Evolutionary conservation across 2,888 invertebrate species (phyloP).

Genomic region (Argynnis bischoffii): DNA sequence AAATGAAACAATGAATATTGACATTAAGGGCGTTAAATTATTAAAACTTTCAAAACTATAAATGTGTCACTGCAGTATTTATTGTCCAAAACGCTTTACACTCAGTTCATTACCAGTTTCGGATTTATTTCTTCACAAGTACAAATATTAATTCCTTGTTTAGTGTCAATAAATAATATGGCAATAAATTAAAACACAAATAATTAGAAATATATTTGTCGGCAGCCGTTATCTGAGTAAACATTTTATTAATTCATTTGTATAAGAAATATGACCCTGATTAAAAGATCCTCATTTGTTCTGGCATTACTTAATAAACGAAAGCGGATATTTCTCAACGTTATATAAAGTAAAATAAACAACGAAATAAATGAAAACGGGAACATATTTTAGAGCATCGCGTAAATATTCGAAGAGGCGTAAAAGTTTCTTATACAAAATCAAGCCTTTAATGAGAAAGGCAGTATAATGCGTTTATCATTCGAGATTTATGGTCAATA

Average conservation of each 20-base stretch:
- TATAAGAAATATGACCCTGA: conserved; percentile 32
- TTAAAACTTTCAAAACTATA: neutral
- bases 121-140: conserved; percentile 10
- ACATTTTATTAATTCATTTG: conserved; percentile 30
- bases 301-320: conserved; percentile 30
- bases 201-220: conserved; percentile 12
- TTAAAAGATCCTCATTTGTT: conserved; percentile 35
- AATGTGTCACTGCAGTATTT: conserved; percentile 2
- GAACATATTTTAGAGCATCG: conserved; percentile 50
- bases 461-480: conserved; percentile 51
- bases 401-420: conserved; percentile 52
- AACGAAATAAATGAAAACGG: conserved; percentile 39
- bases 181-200: conserved; percentile 19
- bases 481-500: conserved; percentile 51
- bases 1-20: too few species aligned
- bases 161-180: conserved; percentile 17
- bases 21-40: too few species aligned
- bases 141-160: conserved; percentile 14
- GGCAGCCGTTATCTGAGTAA: conserved; percentile 25
- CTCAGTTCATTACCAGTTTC: conserved; percentile 7
- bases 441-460: conserved; percentile 52
- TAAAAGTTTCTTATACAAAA: conserved; percentile 49
- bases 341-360: conserved; percentile 6
- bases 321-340: conserved; percentile 33
- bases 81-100: neutral